Percentiles rank a stretch among this genome's conserved stretches.
phyloP scores from a whole-genome alignment of 1,140 invertebrate genomes.

The Drosophila pseudoananassae region DNA sequence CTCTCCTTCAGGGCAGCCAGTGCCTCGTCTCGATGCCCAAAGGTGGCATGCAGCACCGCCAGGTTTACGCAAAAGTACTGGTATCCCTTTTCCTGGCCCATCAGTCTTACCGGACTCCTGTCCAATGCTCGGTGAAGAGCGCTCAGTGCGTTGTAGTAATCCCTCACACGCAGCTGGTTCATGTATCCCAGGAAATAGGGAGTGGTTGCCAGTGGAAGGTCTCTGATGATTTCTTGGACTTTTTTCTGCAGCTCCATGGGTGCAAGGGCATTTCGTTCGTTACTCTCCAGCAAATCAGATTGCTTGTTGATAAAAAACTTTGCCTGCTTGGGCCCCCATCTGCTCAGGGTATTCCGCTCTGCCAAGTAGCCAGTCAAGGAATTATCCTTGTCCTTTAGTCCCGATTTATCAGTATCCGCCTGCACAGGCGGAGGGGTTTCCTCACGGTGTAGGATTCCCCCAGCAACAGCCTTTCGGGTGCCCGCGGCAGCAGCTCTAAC shows the following conservation, averaged over 20 bases:
- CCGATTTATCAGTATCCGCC: background rate
- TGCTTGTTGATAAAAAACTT: constrained; percentile 94
- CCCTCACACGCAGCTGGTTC: constrained; percentile 93
- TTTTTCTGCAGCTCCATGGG: constrained; percentile 90
- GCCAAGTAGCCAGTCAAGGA: constrained; percentile 4
- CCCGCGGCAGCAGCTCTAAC: constrained; percentile 59
- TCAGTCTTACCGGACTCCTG: constrained; percentile 86
- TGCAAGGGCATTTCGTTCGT: constrained; percentile 91
- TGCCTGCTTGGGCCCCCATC: constrained; percentile 93
- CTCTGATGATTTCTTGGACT: constrained; percentile 90
- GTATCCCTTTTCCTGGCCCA: constrained; percentile 86
- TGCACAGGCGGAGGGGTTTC: constrained; percentile 19
- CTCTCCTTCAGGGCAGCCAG: constrained; percentile 92
- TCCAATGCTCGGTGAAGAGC: constrained; percentile 95
- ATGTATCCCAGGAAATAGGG: constrained; percentile 96
- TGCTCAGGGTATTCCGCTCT: constrained; percentile 84
- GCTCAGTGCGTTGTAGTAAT: constrained; percentile 93
- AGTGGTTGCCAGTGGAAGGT: constrained; percentile 93
- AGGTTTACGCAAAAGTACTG: constrained; percentile 95
- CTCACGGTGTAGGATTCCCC: constrained; percentile 53
- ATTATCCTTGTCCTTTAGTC: constrained; percentile 14
- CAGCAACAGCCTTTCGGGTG: constrained; percentile 46
- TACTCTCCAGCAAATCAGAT: constrained; percentile 91
- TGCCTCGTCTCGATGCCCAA: constrained; percentile 93
- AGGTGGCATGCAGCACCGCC: constrained; percentile 93